Evolutionary conservation across 2,797 vertebrate species (phyloP).

Genomic region (Phataginus tetradactyla): DNA sequence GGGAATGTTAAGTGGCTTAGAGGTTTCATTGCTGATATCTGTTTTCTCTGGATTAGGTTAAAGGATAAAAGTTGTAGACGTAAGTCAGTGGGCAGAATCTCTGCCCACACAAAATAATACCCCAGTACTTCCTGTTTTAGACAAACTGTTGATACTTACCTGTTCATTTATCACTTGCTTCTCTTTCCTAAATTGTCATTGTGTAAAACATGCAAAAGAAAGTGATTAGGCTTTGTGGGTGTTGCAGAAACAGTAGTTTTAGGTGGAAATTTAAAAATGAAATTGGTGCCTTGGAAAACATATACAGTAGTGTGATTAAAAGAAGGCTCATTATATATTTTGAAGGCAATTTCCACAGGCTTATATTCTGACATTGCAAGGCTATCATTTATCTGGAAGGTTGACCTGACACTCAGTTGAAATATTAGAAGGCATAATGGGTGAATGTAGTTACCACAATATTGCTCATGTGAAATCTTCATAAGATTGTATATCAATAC

Average conservation of each 20-base stretch:
- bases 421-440: not conserved
- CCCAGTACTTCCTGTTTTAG: not conserved
- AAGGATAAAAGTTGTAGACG: not conserved
- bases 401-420: not conserved
- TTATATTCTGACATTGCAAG: not conserved
- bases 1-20: not conserved
- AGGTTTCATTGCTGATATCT: not conserved
- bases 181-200: not conserved
- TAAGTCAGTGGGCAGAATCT: not conserved
- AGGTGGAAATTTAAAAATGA: not conserved
- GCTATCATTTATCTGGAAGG: not conserved
- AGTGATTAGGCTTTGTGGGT: not conserved
- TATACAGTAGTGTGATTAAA: not conserved
- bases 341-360: not conserved
- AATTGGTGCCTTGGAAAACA: not conserved
- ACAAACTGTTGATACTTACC: not conserved
- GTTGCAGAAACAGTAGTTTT: not conserved
- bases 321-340: not conserved
- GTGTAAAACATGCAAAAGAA: slow-evolving; percentile 23
- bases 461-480: too few species aligned
- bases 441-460: too few species aligned
- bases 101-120: not conserved
- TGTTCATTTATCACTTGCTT: not conserved
- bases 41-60: not conserved
- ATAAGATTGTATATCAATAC: too few species aligned